Conservation (phyloP, 2,113 vertebrate genomes). For the Engystomops pustulosus region DNA sequence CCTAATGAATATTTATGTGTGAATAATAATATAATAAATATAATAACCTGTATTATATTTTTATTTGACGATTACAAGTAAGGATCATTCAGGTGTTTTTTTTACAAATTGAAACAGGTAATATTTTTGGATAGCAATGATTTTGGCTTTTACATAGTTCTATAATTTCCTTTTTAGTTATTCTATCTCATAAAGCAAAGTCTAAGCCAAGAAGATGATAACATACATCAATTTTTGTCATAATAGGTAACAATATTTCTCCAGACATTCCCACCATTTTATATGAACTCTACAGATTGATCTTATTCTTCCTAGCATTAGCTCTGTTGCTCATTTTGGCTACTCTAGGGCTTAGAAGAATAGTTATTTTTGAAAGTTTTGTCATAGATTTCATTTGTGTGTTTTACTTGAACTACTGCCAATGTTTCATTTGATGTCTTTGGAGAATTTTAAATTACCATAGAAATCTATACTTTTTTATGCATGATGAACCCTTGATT, state of each 20-base stretch:
- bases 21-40: no score
- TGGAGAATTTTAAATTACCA: conserved; percentile 36
- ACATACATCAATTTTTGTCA: no score
- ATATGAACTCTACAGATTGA: background rate
- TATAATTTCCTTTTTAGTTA: no score
- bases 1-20: no score
- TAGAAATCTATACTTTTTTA: conserved; percentile 43
- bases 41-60: no score
- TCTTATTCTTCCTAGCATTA: background rate
- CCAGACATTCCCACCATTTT: background rate
- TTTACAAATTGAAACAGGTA: no score
- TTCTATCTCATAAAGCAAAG: no score
- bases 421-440: conserved; percentile 38
- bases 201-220: no score
- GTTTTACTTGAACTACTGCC: conserved; percentile 35
- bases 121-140: no score
- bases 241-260: background rate
- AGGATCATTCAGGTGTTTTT: no score
- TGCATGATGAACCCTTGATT: conserved; percentile 49
- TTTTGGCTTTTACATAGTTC: no score
- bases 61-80: no score
- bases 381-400: conserved; percentile 9
- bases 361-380: conserved; percentile 30
- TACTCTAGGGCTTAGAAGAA: background rate
- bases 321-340: background rate